These are phyloP conservation scores for Trochalopteron elliotii DNA, from an alignment of 2,113 vertebrate species.

Conservation along the genomic window DNA sequence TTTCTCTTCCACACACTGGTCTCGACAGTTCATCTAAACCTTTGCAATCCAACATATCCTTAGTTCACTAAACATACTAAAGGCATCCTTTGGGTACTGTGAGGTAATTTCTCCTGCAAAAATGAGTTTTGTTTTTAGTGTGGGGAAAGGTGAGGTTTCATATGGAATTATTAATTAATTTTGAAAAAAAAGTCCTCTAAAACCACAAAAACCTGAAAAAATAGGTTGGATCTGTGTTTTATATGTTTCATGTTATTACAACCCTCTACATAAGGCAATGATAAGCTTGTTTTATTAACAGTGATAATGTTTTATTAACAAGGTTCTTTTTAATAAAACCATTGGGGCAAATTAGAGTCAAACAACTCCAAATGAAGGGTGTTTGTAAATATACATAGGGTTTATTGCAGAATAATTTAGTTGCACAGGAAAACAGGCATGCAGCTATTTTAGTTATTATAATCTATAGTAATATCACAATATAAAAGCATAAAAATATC, in stretches of 20 bases:
- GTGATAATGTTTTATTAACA: too few relatives aligned
- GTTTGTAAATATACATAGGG: neutral
- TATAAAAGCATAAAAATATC: neutral
- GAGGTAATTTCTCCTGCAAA: neutral
- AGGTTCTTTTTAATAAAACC: neutral
- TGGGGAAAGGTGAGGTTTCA: neutral
- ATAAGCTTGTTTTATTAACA: neutral
- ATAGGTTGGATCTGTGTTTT: neutral
- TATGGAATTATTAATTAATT: neutral
- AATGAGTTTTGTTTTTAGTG: neutral
- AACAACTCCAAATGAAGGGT: neutral
- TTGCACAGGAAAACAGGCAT: neutral
- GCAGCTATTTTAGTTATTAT: neutral
- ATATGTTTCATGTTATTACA: neutral
- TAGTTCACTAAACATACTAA: neutral
- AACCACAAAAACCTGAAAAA: neutral
- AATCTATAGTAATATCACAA: fast-evolving
- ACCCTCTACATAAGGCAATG: neutral
- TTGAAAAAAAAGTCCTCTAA: neutral
- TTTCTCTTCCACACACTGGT: neutral
- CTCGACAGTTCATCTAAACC: neutral
- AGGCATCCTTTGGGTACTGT: neutral
- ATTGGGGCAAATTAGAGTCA: neutral
- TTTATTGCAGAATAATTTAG: neutral
- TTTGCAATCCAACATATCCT: neutral